Percentiles rank a stretch among this genome's conserved stretches.
phyloP scores from a whole-genome alignment of 2,888 invertebrate species.

The Lepidonotus clava region DNA sequence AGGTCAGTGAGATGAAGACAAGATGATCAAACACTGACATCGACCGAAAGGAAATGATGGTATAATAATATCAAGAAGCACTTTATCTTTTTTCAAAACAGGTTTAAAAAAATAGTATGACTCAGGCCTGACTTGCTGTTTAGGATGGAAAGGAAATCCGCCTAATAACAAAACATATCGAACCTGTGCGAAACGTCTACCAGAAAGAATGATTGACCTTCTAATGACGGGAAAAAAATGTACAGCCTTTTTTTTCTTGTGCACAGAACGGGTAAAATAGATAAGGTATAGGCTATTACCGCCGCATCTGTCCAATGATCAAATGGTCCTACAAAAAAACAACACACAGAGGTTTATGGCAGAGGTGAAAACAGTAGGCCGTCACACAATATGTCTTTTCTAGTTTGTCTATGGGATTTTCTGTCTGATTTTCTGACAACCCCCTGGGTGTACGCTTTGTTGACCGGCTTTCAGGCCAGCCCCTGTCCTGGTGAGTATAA shows the following conservation, averaged over 20 bases:
- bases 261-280: conserved; percentile 30
- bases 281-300: conserved; percentile 37
- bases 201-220: conserved; percentile 24
- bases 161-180: conserved; percentile 15
- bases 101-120: too few relatives aligned
- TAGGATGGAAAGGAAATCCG: conserved; percentile 11
- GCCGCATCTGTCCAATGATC: conserved; percentile 51
- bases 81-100: too few relatives aligned
- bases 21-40: conserved; percentile 13
- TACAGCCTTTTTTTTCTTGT: not conserved
- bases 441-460: not conserved
- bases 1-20: not conserved
- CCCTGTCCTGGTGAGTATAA: not conserved
- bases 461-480: too few relatives aligned
- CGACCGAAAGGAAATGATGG: conserved; percentile 39
- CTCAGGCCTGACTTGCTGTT: conserved; percentile 16
- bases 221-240: not conserved
- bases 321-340: conserved; percentile 50
- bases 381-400: too few relatives aligned
- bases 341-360: conserved; percentile 26
- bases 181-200: conserved; percentile 37
- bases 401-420: too few relatives aligned
- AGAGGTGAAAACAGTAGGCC: conserved; percentile 40
- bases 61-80: conserved; percentile 23
- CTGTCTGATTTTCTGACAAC: not conserved